Conservation (phyloP, 2,113 vertebrate species). For the Forbesichthys papilliferus region DNA sequence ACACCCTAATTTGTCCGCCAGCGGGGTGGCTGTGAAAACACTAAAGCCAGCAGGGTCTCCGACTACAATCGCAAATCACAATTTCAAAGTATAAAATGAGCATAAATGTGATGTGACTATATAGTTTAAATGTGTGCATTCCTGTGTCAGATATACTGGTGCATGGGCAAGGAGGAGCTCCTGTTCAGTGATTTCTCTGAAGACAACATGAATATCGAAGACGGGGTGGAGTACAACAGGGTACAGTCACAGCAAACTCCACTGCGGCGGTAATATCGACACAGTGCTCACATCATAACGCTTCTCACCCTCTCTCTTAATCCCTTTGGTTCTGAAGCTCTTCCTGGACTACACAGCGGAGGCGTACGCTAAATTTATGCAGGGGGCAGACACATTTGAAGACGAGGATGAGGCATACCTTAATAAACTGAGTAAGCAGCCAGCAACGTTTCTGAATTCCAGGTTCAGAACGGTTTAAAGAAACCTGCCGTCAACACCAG, state of each 20-base stretch:
- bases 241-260: constrained; percentile 60
- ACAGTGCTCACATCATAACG: background rate
- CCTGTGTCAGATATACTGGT: constrained; percentile 58
- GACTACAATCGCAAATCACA: too few species aligned
- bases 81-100: too few species aligned
- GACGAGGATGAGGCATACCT: constrained; percentile 81
- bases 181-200: constrained; percentile 75
- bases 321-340: constrained; percentile 70
- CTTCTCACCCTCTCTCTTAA: background rate
- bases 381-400: constrained; percentile 86
- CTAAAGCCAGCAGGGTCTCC: too few species aligned
- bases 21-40: too few species aligned
- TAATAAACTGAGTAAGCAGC: constrained; percentile 83
- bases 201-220: constrained; percentile 78
- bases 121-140: constrained; percentile 8
- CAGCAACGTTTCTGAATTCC: too few species aligned
- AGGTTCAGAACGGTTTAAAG: background rate
- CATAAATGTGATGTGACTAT: too few species aligned
- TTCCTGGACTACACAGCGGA: constrained; percentile 85
- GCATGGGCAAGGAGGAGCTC: constrained; percentile 72
- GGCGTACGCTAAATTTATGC: constrained; percentile 90
- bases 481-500: background rate
- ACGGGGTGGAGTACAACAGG: constrained; percentile 87
- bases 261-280: background rate
- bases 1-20: too few species aligned